A percentile compares a stretch with the other conserved stretches of the same genome.
These are phyloP conservation scores for Zoanthus solanderi DNA, from an alignment of 92 coral and sea anemone species.

Conservation along the genomic window DNA sequence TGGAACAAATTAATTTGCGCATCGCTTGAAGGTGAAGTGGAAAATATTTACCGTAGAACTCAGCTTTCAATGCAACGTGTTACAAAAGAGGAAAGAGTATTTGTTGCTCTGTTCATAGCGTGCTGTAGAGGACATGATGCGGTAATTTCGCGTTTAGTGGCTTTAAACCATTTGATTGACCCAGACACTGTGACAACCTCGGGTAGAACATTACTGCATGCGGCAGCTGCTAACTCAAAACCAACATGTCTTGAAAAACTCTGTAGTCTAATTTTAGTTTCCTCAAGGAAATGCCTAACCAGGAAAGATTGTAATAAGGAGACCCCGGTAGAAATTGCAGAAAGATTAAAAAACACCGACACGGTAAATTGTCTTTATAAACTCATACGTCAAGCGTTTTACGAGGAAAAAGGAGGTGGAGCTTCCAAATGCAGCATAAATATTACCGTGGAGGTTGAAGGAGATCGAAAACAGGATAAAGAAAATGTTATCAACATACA, in stretches of 20 bases:
- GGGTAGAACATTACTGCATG: constrained; percentile 76
- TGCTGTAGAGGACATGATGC: constrained; percentile 73
- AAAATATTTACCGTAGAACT: constrained; percentile 77
- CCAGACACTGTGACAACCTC: constrained; percentile 61
- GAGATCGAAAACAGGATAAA: not conserved
- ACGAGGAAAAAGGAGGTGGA: constrained; percentile 23
- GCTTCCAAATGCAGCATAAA: constrained; percentile 62
- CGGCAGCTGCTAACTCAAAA: constrained; percentile 75
- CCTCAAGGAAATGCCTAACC: constrained; percentile 50
- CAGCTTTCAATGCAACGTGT: constrained; percentile 89
- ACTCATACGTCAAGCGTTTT: constrained; percentile 44
- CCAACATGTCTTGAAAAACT: constrained; percentile 68
- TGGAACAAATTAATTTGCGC: constrained; percentile 83
- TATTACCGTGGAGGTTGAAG: constrained; percentile 43
- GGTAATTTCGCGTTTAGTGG: constrained; percentile 53
- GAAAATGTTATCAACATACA: constrained; percentile 13
- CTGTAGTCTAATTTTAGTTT: constrained; percentile 61
- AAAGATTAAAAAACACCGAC: constrained; percentile 57
- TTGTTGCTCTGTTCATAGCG: constrained; percentile 79
- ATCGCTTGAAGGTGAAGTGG: constrained; percentile 75
- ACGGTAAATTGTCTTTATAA: constrained; percentile 65
- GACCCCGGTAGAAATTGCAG: constrained; percentile 73
- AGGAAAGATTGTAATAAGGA: constrained; percentile 66
- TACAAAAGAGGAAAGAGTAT: constrained; percentile 74
- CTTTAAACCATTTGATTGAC: constrained; percentile 52